These are phyloP conservation scores for Lamprotornis superbus DNA, from an alignment of 2,113 vertebrate genomes.

Conservation along the genomic window DNA sequence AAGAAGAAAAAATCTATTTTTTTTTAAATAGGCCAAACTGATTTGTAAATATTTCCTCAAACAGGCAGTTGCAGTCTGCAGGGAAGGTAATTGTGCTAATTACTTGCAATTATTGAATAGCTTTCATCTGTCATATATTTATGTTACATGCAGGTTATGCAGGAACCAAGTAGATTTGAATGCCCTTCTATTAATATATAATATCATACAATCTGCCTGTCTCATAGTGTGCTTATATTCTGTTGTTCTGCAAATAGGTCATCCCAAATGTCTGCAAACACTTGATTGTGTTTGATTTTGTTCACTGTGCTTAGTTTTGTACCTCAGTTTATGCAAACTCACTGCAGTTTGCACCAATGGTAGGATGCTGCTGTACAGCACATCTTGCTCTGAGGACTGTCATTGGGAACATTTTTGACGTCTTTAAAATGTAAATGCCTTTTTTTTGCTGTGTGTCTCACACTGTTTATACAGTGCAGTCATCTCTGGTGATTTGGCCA, in stretches of 20 bases:
- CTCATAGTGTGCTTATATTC: background rate
- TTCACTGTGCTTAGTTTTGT: fast-evolving
- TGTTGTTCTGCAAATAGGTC: background rate
- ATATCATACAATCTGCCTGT: background rate
- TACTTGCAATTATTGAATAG: background rate
- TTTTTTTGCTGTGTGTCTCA: background rate
- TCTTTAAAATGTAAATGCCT: background rate
- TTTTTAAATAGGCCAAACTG: background rate
- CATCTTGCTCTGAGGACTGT: background rate
- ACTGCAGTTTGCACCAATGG: background rate
- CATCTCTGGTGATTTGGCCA: background rate
- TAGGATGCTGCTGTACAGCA: background rate
- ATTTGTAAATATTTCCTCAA: background rate
- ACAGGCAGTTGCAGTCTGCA: background rate
- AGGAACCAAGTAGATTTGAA: background rate
- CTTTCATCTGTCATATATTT: background rate
- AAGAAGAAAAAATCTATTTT: background rate
- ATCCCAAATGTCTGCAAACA: background rate
- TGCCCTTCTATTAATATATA: background rate
- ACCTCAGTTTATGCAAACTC: background rate
- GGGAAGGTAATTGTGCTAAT: background rate
- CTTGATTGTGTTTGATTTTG: background rate
- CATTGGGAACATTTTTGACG: background rate
- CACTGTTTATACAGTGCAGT: background rate
- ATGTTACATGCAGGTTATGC: background rate